A percentile compares a stretch with the other conserved stretches of the same genome.
Evolutionary conservation across 2,888 invertebrate genomes (phyloP).

Genomic region (Apoda limacodes): DNA sequence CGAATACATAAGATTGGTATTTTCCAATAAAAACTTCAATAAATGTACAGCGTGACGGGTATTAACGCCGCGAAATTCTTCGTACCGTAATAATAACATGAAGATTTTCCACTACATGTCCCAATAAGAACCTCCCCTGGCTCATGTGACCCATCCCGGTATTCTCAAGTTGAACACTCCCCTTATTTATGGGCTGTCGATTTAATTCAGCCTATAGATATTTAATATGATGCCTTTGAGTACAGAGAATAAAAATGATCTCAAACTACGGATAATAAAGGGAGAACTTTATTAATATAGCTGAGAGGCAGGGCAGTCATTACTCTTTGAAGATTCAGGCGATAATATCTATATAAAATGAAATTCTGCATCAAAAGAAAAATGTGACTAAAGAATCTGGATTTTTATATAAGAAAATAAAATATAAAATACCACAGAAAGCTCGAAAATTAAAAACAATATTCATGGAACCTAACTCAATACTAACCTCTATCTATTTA

Average conservation of each 20-base stretch:
- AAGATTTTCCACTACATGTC: constrained; percentile 55
- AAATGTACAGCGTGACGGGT: constrained; percentile 48
- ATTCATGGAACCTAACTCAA: too few relatives aligned
- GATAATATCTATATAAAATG: constrained; percentile 25
- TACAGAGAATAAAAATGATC: too few relatives aligned
- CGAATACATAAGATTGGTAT: constrained; percentile 35
- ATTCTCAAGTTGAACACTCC: too few relatives aligned
- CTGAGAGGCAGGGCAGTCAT: constrained; percentile 21
- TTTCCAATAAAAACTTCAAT: constrained; percentile 57
- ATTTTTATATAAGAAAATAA: constrained; percentile 4
- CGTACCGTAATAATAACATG: constrained; percentile 53
- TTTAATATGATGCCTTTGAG: too few relatives aligned
- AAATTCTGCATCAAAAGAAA: constrained; percentile 18
- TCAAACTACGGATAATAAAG: too few relatives aligned
- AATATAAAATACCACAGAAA: constrained; percentile 1
- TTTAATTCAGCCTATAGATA: background rate
- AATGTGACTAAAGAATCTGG: constrained; percentile 12
- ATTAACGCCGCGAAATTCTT: constrained; percentile 48
- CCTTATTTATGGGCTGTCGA: constrained; percentile 14
- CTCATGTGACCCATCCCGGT: too few relatives aligned
- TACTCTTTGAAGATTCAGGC: constrained; percentile 19
- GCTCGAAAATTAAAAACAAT: too few relatives aligned
- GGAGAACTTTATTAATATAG: constrained; percentile 26
- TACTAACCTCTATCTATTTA: too few relatives aligned
- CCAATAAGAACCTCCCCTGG: constrained; percentile 44